Percentiles rank a stretch among this genome's conserved stretches.
These are phyloP conservation scores for Trypoxylon attenuatum DNA, from an alignment of 2,888 invertebrate genomes.

Conservation along the genomic window DNA sequence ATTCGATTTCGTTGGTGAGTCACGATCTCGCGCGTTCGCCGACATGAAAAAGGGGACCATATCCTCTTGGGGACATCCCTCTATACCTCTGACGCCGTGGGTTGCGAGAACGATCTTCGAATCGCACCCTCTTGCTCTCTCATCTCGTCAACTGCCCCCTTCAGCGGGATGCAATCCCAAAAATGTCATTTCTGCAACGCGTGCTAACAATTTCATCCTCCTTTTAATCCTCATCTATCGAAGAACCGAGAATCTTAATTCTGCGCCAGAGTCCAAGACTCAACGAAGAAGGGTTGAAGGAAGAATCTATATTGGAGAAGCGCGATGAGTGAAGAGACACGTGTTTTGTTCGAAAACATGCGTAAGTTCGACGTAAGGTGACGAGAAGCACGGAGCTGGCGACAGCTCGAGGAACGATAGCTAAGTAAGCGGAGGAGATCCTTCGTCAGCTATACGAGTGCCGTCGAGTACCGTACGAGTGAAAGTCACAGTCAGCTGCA, in stretches of 20 bases:
- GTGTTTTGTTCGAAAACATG: conserved; percentile 6
- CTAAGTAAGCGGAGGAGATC: no score
- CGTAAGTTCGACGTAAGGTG: neutral
- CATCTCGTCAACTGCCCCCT: conserved; percentile 4
- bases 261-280: no score
- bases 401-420: conserved; percentile 23
- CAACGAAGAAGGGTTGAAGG: no score
- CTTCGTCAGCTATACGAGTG: conserved; percentile 16
- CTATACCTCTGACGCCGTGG: conserved; percentile 34
- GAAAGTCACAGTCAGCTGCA: conserved; percentile 46
- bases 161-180: neutral
- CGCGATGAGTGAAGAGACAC: conserved; percentile 10
- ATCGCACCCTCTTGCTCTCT: conserved; percentile 22
- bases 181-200: no score
- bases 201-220: no score
- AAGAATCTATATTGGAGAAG: neutral
- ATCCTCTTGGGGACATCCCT: conserved; percentile 51
- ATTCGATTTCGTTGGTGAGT: conserved; percentile 68
- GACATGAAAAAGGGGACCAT: conserved; percentile 51
- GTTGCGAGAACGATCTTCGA: conserved; percentile 39
- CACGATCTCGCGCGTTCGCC: conserved; percentile 63
- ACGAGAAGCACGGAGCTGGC: neutral
- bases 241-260: no score
- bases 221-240: no score
- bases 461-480: conserved; percentile 29